phyloP scores from a whole-genome alignment of 2,113 vertebrate genomes.

The Gadus macrocephalus region DNA sequence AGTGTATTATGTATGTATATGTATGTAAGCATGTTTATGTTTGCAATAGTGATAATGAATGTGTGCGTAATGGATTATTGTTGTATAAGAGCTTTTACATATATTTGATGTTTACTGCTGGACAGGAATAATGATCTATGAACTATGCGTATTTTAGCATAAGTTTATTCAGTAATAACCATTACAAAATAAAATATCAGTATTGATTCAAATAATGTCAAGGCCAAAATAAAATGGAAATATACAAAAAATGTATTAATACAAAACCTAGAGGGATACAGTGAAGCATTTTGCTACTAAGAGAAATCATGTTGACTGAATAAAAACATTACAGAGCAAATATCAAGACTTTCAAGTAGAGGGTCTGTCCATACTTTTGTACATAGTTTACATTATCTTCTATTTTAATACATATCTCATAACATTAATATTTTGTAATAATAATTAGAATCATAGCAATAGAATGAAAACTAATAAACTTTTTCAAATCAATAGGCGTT shows the following conservation, averaged over 20 bases:
- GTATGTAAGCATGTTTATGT: neutral
- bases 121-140: neutral
- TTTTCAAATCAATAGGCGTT: conserved; percentile 62
- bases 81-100: neutral
- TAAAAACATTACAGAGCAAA: conserved; percentile 71
- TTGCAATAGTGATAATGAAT: neutral
- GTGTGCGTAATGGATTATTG: no score
- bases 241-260: conserved; percentile 71
- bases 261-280: conserved; percentile 72
- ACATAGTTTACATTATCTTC: conserved; percentile 74
- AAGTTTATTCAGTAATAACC: conserved; percentile 74
- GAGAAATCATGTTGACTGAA: conserved; percentile 67
- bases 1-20: no score
- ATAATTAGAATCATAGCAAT: conserved; percentile 63
- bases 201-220: conserved; percentile 65
- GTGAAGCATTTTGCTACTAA: conserved; percentile 75
- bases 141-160: conserved; percentile 52
- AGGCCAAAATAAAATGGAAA: conserved; percentile 69
- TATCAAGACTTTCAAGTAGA: conserved; percentile 75
- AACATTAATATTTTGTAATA: conserved; percentile 67
- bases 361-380: conserved; percentile 68
- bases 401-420: conserved; percentile 72
- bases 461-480: conserved; percentile 66
- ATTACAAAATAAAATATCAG: conserved; percentile 73
- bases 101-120: neutral